Conservation (phyloP, 2,797 vertebrate species). For the Microctenopoma steveboyesi region DNA sequence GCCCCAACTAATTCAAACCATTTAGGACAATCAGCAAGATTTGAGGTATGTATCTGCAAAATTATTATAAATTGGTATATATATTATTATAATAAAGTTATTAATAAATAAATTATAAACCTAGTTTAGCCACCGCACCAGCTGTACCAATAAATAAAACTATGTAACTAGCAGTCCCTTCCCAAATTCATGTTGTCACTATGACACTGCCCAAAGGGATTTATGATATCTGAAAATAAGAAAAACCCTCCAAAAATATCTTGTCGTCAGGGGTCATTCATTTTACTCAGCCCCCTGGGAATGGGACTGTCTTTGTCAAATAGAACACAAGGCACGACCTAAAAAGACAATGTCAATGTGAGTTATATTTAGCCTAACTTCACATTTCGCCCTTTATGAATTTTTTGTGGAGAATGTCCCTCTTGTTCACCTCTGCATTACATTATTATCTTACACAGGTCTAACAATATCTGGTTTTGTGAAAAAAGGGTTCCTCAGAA, state of each 20-base stretch:
- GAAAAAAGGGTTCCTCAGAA: too few relatives aligned
- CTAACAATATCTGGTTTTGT: background rate
- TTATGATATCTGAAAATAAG: background rate
- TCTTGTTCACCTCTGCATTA: background rate
- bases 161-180: background rate
- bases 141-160: too few relatives aligned
- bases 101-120: too few relatives aligned
- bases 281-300: constrained; percentile 3
- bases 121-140: too few relatives aligned
- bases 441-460: background rate
- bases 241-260: background rate
- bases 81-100: too few relatives aligned
- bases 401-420: constrained; percentile 2
- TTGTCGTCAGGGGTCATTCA: constrained; percentile 2
- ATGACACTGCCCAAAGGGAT: background rate
- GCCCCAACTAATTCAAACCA: background rate
- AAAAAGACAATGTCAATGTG: background rate
- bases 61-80: too few relatives aligned
- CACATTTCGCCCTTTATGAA: constrained; percentile 1
- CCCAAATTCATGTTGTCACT: background rate
- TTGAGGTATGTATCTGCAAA: too few relatives aligned
- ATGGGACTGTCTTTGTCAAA: constrained; percentile 17
- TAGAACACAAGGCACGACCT: constrained; percentile 1
- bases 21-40: background rate
- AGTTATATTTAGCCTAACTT: constrained; percentile 12